Evolutionary conservation across 2,797 vertebrate species (phyloP), one percentile per base, ranked within the genome.

Genomic region (Loris lydekkerianus): DNA sequence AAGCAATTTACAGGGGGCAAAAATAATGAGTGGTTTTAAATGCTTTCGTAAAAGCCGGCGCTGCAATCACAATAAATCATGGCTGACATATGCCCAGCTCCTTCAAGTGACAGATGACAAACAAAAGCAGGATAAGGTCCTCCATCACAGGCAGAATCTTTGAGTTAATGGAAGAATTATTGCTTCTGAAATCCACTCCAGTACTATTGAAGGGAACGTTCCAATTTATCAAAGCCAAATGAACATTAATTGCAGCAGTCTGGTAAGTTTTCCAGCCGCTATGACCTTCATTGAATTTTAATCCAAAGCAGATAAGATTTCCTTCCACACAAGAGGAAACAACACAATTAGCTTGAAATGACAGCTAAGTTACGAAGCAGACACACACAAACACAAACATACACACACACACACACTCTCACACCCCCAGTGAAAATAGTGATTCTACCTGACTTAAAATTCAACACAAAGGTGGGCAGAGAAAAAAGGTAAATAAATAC

Each of bases 191-290:
- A 98, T 97, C 98, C 98, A 98, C 98, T 99, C 98, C 98, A 98
- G 96, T 98, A 97, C 97, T 98, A 98, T 98, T 98, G 98, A 98
- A 97, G 97, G 97, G 98, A 98, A 98, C 95, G 94, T 98, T 98
- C 98, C 98, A 98, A 99, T 98, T 98, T 98, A 99, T 99, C 98
- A 99, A 98, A 98, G 98, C 98, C 98, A 98, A 98, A 98, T 98
- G 98, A 98, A 98, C 98, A 98, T 98, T 98, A 98, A 99, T 99
- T 99, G 98, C 98, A 97, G 98, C 98, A 98, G 98, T 98, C 98
- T 98, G 98, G 93, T 98, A 98, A 98, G 98, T 99, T 98, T 98
- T 98, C 97, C 97, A 98, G 98, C 98, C 94, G 95, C 98, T 98
- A 96, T 98, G 98, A 99, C 98, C 98, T 99, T 98, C 98, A 98